Evolutionary conservation across 2,797 vertebrate genomes (phyloP).

Genomic region (Loris lydekkerianus): DNA sequence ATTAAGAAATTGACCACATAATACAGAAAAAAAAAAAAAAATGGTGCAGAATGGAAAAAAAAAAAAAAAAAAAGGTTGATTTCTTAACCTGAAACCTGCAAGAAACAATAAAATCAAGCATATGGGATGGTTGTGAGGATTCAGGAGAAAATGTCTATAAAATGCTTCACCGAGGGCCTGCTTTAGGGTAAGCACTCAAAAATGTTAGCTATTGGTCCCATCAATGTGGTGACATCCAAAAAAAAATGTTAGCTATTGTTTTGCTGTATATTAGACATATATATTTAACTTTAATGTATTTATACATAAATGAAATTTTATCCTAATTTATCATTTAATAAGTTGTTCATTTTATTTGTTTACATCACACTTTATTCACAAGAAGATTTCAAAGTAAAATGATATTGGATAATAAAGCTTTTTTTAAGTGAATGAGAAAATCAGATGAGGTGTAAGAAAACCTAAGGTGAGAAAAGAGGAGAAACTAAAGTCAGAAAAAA

Average conservation of each 20-base stretch:
- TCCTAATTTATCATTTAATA: not conserved
- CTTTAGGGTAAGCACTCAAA: not conserved
- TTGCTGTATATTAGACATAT: not conserved
- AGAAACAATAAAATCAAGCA: not conserved
- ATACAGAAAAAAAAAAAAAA: not conserved
- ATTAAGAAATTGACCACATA: slow-evolving; percentile 23
- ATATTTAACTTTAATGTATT: not conserved
- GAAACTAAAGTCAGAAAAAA: not conserved
- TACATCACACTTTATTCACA: not conserved
- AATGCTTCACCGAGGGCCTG: not conserved
- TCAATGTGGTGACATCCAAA: too few relatives aligned
- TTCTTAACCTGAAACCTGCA: not conserved
- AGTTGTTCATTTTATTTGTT: not conserved
- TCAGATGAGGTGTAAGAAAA: not conserved
- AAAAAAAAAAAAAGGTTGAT: slow-evolving; percentile 9
- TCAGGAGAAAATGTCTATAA: not conserved
- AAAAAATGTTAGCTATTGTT: not conserved
- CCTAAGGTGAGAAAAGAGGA: not conserved
- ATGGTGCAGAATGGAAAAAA: not conserved
- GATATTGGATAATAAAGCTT: not conserved
- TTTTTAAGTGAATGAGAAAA: not conserved
- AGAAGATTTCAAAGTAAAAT: not conserved
- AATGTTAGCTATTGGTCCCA: not conserved
- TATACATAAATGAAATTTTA: not conserved
- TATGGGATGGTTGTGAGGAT: not conserved